Base-by-base conservation (phyloP, 2,888 invertebrate species). In the Agrotis segetum region DNA sequence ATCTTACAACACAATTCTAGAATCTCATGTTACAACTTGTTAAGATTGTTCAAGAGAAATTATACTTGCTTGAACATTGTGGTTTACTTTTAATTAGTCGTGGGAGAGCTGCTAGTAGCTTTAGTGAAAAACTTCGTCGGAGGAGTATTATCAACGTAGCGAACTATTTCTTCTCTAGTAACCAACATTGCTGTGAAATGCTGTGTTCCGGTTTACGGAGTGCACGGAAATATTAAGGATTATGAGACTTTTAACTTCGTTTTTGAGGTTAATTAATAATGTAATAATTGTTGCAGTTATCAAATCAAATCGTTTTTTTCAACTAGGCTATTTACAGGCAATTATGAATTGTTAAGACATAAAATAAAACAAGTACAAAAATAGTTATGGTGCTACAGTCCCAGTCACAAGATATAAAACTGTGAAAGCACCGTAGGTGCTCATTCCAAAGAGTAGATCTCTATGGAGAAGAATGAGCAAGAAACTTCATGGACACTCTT, bases 61-160 rank as follows among this genome's bases (percentile, higher is more conserved):
- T 59, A 70, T 61, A 49, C 79, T 63, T 72, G 62, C 62, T 78
- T 47, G 47, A 78, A 63, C 62, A 71, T 63, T 59, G 62, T 49
- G 73, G 73, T 77, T 78, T 78, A 74, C 72, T 71, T 74, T 74
- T 74, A 74, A 74, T 74, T 74, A 78, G 74, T 49, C 59, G 44
- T 53, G 19, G 50, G 62, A 74, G 62, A 53, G 71, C 7, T 53
- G 47, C 19, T 59, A 13, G 56, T 67, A 40, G 67, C 67, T 68
- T 67, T 50, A 67, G 53, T 29, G 58, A 78, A 71, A 78, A 78
- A 74, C 47, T 74, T 78, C 17, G 14, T 21, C 71, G 13, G 40
- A 29, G n/a, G n/a, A 77, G 50, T 61, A 46, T 72, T 72, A 67
- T 68, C 68, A 53, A 68, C 53, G 49, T 46, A 21, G n/a, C n/a